Evolutionary conservation across 1,140 invertebrate species (phyloP), one percentile per base, ranked within the genome.

Genomic region (Macrostomum lignano): DNA sequence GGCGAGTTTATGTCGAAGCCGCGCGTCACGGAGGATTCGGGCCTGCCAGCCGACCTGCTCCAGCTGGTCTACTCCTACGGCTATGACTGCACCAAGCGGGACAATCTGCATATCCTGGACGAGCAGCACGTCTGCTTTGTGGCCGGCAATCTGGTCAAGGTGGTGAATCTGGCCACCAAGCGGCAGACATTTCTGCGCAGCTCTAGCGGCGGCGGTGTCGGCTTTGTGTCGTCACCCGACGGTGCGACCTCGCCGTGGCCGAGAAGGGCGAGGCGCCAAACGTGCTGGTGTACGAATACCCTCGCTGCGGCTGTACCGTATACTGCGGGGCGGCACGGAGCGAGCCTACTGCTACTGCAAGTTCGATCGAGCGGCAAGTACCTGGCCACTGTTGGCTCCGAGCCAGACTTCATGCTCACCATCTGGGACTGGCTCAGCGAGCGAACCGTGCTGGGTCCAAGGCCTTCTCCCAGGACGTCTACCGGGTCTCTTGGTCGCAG

Each of bases 341-440:
- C 56, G 56, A 42, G 65, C 62, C n/a, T 79, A 73, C 45, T 65
- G 62, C 9, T 67, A 70, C 42, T 55, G 78, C 1, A 60, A 70
- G 40, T 82, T 74, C 47, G 78, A 69, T 72, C 24, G 25, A 28
- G 6, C n/a, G 78, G 77, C 1, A 64, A 68, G 26, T 48, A 78
- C 22, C 52, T 86, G 21, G 71, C 70, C 3, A 76, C 76, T 0
- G 71, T 79, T 46, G 73, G 73, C 2, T 70, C 70, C 10, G 66
- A 72, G 36, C 76, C 77, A 0, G 77, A 86, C 51, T 75, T 70
- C 46, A 67, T 72, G 44, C 61, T 84, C 14, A 79, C 74, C 0
- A 66, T 84, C 33, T 86, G 76, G 75, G 64, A 72, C 42, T 84
- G 77, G 76, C 64, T 68, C 44, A 57, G 64, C 7, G 67, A 69